Evolutionary conservation across 1,140 invertebrate species (phyloP), one percentile per base, ranked within the genome.

Genomic region (Dufourea novaeangliae): DNA sequence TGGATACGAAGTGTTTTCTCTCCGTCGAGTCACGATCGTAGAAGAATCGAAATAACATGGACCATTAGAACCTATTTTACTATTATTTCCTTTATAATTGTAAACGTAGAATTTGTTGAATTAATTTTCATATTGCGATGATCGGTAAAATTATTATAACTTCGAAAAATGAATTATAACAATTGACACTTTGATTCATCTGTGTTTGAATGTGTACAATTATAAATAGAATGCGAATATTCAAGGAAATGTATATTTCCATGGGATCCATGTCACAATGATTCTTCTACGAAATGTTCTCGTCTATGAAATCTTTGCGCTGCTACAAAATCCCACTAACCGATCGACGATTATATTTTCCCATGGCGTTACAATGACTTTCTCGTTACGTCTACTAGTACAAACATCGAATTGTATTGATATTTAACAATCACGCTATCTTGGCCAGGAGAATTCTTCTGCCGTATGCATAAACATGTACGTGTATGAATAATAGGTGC

Each of bases 391-490:
- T 71, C 62, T 74, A 70, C 27, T 66, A 14, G 61, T 83, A 83
- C 44, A 83, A 83, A 83, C 77, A 79, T 82, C 64, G 56, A 82
- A 63, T 50, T 34, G 54, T 57, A 67, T 82, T 37, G 54, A 66
- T 79, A 66, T 79, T 56, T 62, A 83, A 83, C 54, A 67, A 70
- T 79, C 72, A 57, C 27, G 25, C 34, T 75, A 56, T 71, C 61
- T 39, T 83, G 50, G 62, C 27, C 50, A 70, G 52, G 62, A 22
- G 74, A n/a, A 71, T 73, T 72, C 20, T 83, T 84, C 63, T 73
- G 54, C 64, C n/a, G 11, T 46, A 8, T 67, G 67, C 66, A 77
- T 77, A 44, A 50, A n/a, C 22, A n/a, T 44, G 34, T 73, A 46
- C 32, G 39, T 20, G 37, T 78, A 66, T 32, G 29, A 75, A 77